Base-by-base conservation (phyloP, 2,797 vertebrate genomes). In the Prunella strophiata region DNA sequence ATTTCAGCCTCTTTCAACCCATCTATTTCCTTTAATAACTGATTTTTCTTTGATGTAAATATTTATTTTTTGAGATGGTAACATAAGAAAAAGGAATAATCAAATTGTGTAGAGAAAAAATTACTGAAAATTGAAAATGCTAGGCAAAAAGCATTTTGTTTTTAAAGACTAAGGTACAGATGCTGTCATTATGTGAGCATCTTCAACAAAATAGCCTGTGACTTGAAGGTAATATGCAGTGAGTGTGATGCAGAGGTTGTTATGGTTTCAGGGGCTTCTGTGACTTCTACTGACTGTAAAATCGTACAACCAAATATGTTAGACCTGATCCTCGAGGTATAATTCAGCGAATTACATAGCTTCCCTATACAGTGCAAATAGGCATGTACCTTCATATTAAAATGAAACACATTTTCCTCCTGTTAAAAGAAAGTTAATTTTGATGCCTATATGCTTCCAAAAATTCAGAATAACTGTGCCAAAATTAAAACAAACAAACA, bases 211-310 rank as follows among this genome's bases (percentile, higher is more conserved):
- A 91, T 48, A 92, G 42, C 23, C 42, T 88, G 63, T 57, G 89
- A 93, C 83, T 93, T 11, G 8, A 85, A 91, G 26, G 21, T 88
- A 95, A 76, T 77, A 61, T 21, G 36, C 12, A 62, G 62, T 52
- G 66, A 62, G 50, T 62, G 66, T 81, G 85, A 88, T 82, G 61
- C 47, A 78, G 85, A 68, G 16, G 15, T 79, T 95, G 63, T 89
- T 96, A 87, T 85, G 43, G 62, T 96, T 89, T 91, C 73, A 85
- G 68, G 38, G 38, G 7, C 48, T 94, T 88, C 17, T 61, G 27
- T 66, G 43, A 45, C 43, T 96, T 95, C 85, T 91, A 38, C 18
- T 63, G 61, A 96, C 85, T 59, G 57, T 45, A 82, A 93, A 66
- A 81, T 73, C 76, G 67, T 67, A 61, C 19, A 85, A 63, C 87